Base-by-base conservation (phyloP, 2,797 vertebrate species). In the Enteromius afrohamiltoni region DNA sequence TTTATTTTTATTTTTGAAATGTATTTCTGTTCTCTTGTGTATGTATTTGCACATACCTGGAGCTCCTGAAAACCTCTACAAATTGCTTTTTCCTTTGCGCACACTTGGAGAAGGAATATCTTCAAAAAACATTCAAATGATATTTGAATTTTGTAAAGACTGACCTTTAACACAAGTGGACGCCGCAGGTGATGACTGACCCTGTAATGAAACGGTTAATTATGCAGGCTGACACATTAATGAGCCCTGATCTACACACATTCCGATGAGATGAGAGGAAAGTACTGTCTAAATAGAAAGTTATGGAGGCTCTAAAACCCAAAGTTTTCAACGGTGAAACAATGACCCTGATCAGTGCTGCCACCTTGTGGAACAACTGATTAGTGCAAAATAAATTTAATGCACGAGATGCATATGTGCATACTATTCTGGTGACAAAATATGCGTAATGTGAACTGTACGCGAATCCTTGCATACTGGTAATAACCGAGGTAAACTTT, bases 101-200 rank as follows among this genome's bases (percentile, higher is more conserved):
- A 19, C 47, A 23, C 37, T 51, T 45, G 8, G 3, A 1, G 26
- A 53, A 77, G 51, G 8, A 8, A 69, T 60, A 58, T 40, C 58
- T 73, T 60, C 29, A 21, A 64, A 64, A 82, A 26, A 21, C 19
- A 53, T 53, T 73, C 29, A 55, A 60, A 60, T 26, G 10, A 60
- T 23, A 26, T 26, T 26, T 11, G 23, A 14, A 26, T 60, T 26
- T 6, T 6, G 58, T 29, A 29, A 16, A 58, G 31, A 78, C 74
- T 55, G 9, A 86, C 79, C 70, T 77, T 83, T 79, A 7, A 23
- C 69, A 58, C 13, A 26, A 37, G 71, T 58, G 65, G 65, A 49
- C 6, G 23, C 34, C 65, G 51, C n/a, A n/a, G 71, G 69, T 45
- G 29, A 80, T 21, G 5, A 21, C 21, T 6, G 31, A 62, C 19